Percentiles rank a stretch among this genome's conserved stretches.
phyloP scores from a whole-genome alignment of 2,888 invertebrate genomes.

The Norana najaformis region DNA sequence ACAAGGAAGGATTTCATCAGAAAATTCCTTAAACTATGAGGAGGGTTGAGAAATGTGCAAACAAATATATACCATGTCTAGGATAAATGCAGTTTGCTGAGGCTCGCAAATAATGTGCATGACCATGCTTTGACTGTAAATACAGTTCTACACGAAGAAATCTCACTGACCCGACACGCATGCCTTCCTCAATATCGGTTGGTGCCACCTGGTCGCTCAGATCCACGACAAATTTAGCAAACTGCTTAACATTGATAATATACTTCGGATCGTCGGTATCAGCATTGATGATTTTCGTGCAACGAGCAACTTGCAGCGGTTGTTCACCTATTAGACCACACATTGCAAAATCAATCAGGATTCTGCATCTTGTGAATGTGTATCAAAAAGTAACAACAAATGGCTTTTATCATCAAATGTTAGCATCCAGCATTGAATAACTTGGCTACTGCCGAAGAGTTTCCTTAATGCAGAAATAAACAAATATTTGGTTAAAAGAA shows the following conservation, averaged over 20 bases:
- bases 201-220: slow-evolving; percentile 96
- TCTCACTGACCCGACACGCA: slow-evolving; percentile 75
- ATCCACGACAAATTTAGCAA: slow-evolving; percentile 99
- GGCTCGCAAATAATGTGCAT: too few species aligned
- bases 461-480: too few species aligned
- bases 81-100: too few species aligned
- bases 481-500: too few species aligned
- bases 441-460: neutral
- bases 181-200: slow-evolving; percentile 91
- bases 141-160: too few species aligned
- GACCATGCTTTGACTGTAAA: too few species aligned
- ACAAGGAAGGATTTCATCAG: too few species aligned
- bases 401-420: neutral
- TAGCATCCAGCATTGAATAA: neutral
- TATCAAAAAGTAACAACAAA: neutral
- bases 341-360: neutral
- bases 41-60: too few species aligned
- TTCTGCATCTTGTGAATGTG: neutral
- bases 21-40: too few species aligned
- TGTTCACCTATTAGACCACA: slow-evolving; percentile 58
- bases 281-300: slow-evolving; percentile 89
- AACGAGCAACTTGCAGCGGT: slow-evolving; percentile 81
- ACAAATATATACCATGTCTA: too few species aligned
- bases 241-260: slow-evolving; percentile 99
- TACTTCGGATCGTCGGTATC: slow-evolving; percentile 97